Percentiles rank a stretch among this genome's conserved stretches.
These are phyloP conservation scores for Drosophila birchii DNA, from an alignment of 2,888 invertebrate species.

Conservation along the genomic window DNA sequence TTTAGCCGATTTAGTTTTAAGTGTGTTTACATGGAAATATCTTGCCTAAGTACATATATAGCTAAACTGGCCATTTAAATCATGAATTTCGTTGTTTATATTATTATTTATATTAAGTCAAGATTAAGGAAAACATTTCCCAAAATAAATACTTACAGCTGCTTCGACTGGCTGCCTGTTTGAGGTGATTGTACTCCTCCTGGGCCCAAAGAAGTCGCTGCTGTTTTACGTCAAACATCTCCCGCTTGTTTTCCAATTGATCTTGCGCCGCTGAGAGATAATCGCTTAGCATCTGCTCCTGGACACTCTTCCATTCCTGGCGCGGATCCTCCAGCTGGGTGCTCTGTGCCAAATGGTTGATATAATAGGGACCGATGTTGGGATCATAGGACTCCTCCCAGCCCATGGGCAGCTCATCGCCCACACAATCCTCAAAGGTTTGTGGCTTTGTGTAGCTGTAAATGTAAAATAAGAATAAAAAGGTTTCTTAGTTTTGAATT, in stretches of 20 bases:
- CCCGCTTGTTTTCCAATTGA: constrained; percentile 97
- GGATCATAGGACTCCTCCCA: constrained; percentile 99
- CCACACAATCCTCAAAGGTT: constrained; percentile 98
- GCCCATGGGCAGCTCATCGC: constrained; percentile 97
- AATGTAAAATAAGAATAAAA: constrained; percentile 71
- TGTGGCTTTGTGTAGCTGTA: constrained; percentile 98
- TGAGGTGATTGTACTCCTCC: constrained; percentile 96
- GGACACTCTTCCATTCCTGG: constrained; percentile 97
- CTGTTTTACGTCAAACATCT: constrained; percentile 97
- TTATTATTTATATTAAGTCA: neutral
- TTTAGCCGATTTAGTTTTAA: neutral
- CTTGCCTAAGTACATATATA: no score
- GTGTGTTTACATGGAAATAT: neutral
- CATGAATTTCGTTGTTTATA: neutral
- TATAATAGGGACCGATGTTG: constrained; percentile 97
- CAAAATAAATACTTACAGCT: constrained; percentile 89
- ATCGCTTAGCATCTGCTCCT: constrained; percentile 98
- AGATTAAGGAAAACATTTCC: neutral
- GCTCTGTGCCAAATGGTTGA: constrained; percentile 97
- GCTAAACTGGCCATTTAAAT: no score
- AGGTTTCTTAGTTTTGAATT: neutral
- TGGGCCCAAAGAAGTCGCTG: constrained; percentile 96
- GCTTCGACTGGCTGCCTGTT: constrained; percentile 94
- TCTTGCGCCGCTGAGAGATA: constrained; percentile 98
- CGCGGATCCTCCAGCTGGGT: constrained; percentile 98